phyloP scores from a whole-genome alignment of 1,140 invertebrate genomes.

The Diachasma alloeum region DNA sequence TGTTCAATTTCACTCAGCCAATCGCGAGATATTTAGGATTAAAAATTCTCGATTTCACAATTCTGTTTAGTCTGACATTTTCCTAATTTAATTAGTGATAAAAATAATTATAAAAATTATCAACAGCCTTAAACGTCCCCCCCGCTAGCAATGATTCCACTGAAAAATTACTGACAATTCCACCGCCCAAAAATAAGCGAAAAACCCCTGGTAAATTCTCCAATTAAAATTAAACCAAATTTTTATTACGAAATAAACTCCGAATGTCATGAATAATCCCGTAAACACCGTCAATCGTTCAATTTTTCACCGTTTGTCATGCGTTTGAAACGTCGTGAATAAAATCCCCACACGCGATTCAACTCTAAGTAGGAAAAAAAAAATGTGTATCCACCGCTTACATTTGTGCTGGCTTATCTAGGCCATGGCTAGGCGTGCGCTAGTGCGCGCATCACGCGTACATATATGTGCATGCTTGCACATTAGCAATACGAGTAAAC shows the following conservation, averaged over 20 bases:
- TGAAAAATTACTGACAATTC: too few species aligned
- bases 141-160: too few species aligned
- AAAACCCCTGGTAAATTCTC: background rate
- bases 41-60: too few species aligned
- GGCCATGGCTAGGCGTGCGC: constrained; percentile 55
- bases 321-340: background rate
- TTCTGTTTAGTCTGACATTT: too few species aligned
- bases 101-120: too few species aligned
- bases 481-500: constrained; percentile 15
- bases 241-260: background rate
- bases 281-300: background rate
- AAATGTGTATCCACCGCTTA: background rate
- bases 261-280: background rate
- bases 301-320: background rate
- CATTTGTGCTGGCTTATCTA: constrained; percentile 45
- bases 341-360: background rate
- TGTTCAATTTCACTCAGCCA: too few species aligned
- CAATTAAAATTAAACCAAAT: background rate
- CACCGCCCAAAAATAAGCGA: background rate
- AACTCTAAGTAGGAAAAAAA: background rate
- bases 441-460: constrained; percentile 28
- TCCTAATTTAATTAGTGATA: too few species aligned
- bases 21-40: too few species aligned
- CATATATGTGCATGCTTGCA: constrained; percentile 22
- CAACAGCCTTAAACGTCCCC: too few species aligned